A percentile compares a stretch with the other conserved stretches of the same genome.
phyloP scores from a whole-genome alignment of 2,797 vertebrate genomes.

The Tamandua tetradactyla region DNA sequence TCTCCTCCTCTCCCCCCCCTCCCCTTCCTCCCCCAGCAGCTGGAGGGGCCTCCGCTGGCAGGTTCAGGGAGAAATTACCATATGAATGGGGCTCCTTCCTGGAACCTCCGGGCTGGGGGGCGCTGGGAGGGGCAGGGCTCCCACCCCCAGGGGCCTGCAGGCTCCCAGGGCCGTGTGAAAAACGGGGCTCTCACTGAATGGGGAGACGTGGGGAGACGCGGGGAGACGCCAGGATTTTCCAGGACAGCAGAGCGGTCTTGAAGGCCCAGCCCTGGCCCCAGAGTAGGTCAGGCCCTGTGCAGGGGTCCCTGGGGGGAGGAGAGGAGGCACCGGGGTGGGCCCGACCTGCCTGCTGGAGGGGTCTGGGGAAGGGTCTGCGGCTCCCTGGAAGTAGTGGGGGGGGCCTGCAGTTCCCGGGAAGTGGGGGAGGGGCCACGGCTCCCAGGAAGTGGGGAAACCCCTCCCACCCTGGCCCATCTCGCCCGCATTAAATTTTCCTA shows the following conservation, averaged over 20 bases:
- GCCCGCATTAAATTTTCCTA: neutral
- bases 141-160: neutral
- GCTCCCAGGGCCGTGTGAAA: neutral
- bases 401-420: too few relatives aligned
- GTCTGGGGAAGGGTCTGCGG: fast-evolving
- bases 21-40: neutral
- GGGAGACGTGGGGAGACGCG: neutral
- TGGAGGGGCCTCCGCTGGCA: slow-evolving; percentile 16
- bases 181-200: fast-evolving
- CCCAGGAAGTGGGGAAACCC: too few relatives aligned
- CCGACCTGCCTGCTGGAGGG: neutral
- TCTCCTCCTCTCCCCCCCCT: too few relatives aligned
- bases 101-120: neutral
- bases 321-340: neutral
- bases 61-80: neutral
- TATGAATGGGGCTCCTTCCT: slow-evolving; percentile 51
- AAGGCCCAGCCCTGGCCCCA: neutral
- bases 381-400: fast-evolving
- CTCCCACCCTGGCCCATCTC: fast-evolving
- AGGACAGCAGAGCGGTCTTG: neutral
- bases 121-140: neutral
- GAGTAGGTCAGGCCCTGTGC: neutral
- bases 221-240: neutral
- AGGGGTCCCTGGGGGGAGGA: neutral
- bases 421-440: fast-evolving